phyloP scores from a whole-genome alignment of 2,113 vertebrate genomes.

The Python bivittatus region DNA sequence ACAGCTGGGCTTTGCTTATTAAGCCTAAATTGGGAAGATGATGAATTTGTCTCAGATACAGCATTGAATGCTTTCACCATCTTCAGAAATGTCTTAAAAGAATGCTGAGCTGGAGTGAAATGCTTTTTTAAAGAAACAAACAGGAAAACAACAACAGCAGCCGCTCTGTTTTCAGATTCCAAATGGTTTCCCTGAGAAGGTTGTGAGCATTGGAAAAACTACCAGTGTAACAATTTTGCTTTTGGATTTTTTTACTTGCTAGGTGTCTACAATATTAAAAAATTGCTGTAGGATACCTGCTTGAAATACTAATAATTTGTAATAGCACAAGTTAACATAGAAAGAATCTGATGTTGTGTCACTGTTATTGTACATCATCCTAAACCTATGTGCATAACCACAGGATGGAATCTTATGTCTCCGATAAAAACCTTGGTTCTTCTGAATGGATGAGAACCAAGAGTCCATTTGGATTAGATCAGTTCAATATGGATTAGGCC shows the following conservation, averaged over 20 bases:
- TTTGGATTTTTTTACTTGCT: background rate
- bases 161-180: slow-evolving; percentile 6
- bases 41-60: background rate
- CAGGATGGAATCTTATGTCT: background rate
- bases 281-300: background rate
- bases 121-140: slow-evolving; percentile 26
- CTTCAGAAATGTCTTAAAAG: slow-evolving; percentile 34
- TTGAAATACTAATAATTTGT: background rate
- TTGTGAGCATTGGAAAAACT: slow-evolving; percentile 4
- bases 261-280: background rate
- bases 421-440: background rate
- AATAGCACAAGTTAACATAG: background rate
- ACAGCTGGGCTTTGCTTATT: slow-evolving; percentile 37
- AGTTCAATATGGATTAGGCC: too few species aligned
- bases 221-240: background rate
- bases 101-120: background rate
- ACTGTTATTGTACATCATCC: background rate
- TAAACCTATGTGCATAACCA: background rate
- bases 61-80: background rate
- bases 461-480: background rate
- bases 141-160: background rate
- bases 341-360: background rate
- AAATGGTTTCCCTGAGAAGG: background rate
- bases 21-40: slow-evolving; percentile 23
- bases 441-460: background rate